These are phyloP conservation scores for Pseudomyrmex flavicornis DNA, from an alignment of 1,140 invertebrate species.

Conservation along the genomic window DNA sequence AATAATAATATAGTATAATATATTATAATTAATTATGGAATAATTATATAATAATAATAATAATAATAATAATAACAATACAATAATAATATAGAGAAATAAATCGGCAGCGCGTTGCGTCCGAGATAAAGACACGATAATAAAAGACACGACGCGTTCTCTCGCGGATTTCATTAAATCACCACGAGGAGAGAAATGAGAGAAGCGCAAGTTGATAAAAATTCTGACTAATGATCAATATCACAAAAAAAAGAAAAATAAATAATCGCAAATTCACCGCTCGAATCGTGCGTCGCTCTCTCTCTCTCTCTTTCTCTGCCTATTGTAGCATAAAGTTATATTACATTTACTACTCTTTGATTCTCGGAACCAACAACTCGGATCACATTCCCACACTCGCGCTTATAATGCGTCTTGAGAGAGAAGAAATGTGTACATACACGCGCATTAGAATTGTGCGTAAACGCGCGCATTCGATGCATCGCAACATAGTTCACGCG, in stretches of 20 bases:
- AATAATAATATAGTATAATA: conserved; percentile 69
- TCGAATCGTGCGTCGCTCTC: conserved; percentile 13
- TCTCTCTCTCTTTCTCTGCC: conserved; percentile 42
- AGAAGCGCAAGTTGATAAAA: conserved; percentile 48
- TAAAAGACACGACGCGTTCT: conserved; percentile 5
- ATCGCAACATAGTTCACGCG: not conserved
- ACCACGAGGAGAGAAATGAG: conserved; percentile 13
- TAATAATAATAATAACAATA: conserved; percentile 50
- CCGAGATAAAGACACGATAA: conserved; percentile 19
- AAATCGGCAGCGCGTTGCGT: conserved; percentile 56
- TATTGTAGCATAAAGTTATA: conserved; percentile 67
- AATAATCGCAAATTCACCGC: conserved; percentile 65
- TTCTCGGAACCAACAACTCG: conserved; percentile 40
- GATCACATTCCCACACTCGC: not conserved
- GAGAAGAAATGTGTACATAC: not conserved
- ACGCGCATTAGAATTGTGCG: conserved; percentile 34
- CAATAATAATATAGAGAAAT: conserved; percentile 64
- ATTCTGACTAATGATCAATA: conserved; percentile 61
- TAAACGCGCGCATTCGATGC: conserved; percentile 1
- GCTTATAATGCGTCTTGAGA: conserved; percentile 11
- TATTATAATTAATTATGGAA: conserved; percentile 10
- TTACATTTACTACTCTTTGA: conserved; percentile 64
- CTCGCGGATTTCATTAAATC: conserved; percentile 15
- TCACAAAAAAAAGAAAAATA: conserved; percentile 60
- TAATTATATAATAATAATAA: conserved; percentile 53